Percentiles rank a stretch among this genome's conserved stretches.
phyloP scores from a whole-genome alignment of 2,888 invertebrate genomes.

The Sphecodes monilicornis region DNA sequence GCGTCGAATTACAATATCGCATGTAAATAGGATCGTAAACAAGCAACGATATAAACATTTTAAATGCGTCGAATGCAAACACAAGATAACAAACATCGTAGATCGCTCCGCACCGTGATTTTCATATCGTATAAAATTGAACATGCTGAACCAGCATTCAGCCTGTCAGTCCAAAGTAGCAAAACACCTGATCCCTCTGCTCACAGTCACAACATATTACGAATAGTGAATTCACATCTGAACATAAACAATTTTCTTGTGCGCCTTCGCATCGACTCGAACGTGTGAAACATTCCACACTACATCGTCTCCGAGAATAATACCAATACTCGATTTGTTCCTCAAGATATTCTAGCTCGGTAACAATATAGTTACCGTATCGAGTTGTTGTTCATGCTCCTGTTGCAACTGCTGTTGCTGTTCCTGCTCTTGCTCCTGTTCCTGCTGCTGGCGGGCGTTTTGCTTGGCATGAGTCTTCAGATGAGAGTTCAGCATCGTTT shows the following conservation, averaged over 20 bases:
- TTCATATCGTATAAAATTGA: constrained; percentile 41
- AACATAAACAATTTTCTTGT: constrained; percentile 20
- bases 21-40: neutral
- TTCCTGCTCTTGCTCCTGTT: constrained; percentile 67
- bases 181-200: neutral
- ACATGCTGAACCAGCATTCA: constrained; percentile 24
- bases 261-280: neutral
- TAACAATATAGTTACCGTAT: constrained; percentile 65
- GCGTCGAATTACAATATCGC: neutral
- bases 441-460: constrained; percentile 68
- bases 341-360: constrained; percentile 49
- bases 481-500: constrained; percentile 83
- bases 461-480: constrained; percentile 83
- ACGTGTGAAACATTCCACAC: neutral
- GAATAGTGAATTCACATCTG: neutral
- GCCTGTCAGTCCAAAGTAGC: neutral
- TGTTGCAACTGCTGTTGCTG: constrained; percentile 56
- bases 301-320: neutral
- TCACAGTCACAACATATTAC: neutral
- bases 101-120: neutral
- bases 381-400: constrained; percentile 43
- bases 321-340: neutral
- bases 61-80: constrained; percentile 34
- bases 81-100: neutral
- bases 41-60: constrained; percentile 6